phyloP scores from a whole-genome alignment of 2,888 invertebrate genomes.

The Rotaria macrura region DNA sequence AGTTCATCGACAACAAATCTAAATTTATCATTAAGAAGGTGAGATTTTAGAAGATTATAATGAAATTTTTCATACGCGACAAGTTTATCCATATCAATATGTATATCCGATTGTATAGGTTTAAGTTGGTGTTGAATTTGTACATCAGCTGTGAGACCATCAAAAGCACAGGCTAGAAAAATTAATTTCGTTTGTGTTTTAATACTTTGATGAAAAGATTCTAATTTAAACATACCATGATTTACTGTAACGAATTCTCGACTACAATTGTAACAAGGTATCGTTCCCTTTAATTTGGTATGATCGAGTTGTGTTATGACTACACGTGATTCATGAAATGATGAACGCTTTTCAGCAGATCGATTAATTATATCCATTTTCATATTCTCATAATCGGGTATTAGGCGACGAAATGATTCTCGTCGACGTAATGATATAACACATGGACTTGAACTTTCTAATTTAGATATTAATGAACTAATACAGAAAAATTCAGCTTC shows the following conservation, averaged over 20 bases:
- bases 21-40: background rate
- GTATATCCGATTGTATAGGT: background rate
- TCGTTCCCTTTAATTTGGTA: constrained; percentile 31
- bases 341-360: constrained; percentile 25
- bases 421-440: constrained; percentile 31
- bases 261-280: constrained; percentile 34
- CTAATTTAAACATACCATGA: background rate
- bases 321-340: constrained; percentile 31
- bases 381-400: constrained; percentile 32
- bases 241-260: constrained; percentile 33
- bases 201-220: background rate
- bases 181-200: too few relatives aligned
- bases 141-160: constrained; percentile 29
- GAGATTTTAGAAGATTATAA: background rate
- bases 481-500: constrained; percentile 33
- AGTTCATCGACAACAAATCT: constrained; percentile 32
- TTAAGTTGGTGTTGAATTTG: constrained; percentile 26
- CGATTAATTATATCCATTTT: constrained; percentile 28
- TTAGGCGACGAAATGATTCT: constrained; percentile 27
- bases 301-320: constrained; percentile 32
- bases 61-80: constrained; percentile 8
- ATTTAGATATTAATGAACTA: constrained; percentile 12
- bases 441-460: constrained; percentile 28
- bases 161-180: constrained; percentile 30
- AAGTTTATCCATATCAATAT: constrained; percentile 33